Evolutionary conservation across 2,888 invertebrate species (phyloP), one percentile per base, ranked within the genome.

Genomic region (Onchidella celtica): DNA sequence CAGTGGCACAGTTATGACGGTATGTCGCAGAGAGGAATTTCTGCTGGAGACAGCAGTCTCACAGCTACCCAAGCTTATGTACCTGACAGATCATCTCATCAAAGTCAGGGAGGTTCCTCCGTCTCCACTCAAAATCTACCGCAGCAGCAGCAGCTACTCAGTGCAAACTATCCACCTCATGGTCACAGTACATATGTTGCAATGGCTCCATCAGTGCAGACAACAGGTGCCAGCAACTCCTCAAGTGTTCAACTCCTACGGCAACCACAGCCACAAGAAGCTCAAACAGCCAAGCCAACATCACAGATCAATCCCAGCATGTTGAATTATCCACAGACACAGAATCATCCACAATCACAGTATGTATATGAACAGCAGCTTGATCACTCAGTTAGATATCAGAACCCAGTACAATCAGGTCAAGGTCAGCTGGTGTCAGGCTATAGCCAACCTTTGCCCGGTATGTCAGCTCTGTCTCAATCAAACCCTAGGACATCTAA

Each of bases 371-470:
- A 6, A 24, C 6, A 61, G 6, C n/a, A 32, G 57, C 34, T 21
- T 24, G 27, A 73, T 59, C 38, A 34, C 1, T 27, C n/a, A 24
- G 27, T 32, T n/a, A n/a, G n/a, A n/a, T n/a, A n/a, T 57, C 29
- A 14, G 40, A n/a, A 11, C 57, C 27, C 59, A 36, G 27, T 38
- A 9, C 38, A 73, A 36, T 34, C 34, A 36, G 34, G 36, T 36
- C 34, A 4, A 59, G n/a, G 65, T 21, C 65, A 65, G 27, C 21
- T 57, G 24, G 74, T 80, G n/a, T 66, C 80, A 32, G 74, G 80
- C 29, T 80, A 80, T 55, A 80, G 11, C 27, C 75, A 74, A 27
- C 75, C 75, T 40, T 65, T 81, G 24, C 76, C 76, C 34, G 81
- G 63, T 38, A 59, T 27, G 14, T 27, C 73, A 36, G 17, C 59